Evolutionary conservation across 2,797 vertebrate genomes (phyloP), one percentile per base, ranked within the genome.

Genomic region (Karalla daura): DNA sequence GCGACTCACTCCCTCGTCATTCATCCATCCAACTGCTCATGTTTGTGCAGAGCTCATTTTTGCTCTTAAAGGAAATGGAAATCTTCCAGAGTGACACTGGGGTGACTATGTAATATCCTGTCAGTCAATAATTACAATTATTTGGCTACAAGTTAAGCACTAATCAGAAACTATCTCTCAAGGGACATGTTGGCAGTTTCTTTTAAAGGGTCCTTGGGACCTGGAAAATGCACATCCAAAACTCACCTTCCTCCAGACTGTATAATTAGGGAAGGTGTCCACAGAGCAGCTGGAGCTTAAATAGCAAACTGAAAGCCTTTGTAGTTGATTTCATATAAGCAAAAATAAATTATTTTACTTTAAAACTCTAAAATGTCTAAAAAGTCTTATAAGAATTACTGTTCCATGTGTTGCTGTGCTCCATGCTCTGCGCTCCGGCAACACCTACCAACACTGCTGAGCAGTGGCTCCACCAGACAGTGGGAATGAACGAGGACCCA

Each of bases 111-210:
- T 89, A 88, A 92, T 91, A 91, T 89, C 90, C 86, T 89, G 79
- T 90, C 37, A 55, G 92, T 93, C 90, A 93, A 92, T 92, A 92
- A 90, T 89, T 88, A 81, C 76, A 76, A 77, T 82, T 84, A 55
- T 73, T 87, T 24, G 70, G 71, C 65, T 67, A 51, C 41, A 71
- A 73, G 40, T 58, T 53, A 76, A 80, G 86, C 84, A 83, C 87
- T 91, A 92, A 94, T 94, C 93, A 87, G 84, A 74, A 93, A 88
- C 93, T 94, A 92, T 93, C 86, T 70, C 91, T 92, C 92, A 91
- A 88, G 85, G 89, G 90, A 88, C 92, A 72, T 60, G 89, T 88
- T 88, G 55, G 40, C 62, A 67, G 63, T 74, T 59, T 70, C 58
- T 80, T 76, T 79, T 62, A 68, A 84, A 73, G 43, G 33, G 32